phyloP scores from a whole-genome alignment of 2,797 vertebrate species.

The Gila robusta region DNA sequence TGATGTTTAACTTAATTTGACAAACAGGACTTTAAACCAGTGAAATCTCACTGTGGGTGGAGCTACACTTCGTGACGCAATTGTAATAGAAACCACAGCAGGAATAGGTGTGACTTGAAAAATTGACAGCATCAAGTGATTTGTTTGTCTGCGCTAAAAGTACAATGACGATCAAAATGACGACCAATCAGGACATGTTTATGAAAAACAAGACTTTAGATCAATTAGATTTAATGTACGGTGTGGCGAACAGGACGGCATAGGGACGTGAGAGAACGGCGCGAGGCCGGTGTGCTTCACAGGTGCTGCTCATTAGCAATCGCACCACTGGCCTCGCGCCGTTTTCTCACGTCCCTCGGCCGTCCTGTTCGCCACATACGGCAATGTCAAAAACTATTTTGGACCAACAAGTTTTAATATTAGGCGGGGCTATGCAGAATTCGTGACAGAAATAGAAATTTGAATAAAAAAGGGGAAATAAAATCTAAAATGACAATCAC shows the following conservation, averaged over 20 bases:
- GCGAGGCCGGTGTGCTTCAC: too few species aligned
- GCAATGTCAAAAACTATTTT: not conserved
- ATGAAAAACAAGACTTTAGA: not conserved
- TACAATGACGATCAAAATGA: not conserved
- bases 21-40: not conserved
- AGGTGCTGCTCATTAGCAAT: too few species aligned
- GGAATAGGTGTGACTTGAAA: not conserved
- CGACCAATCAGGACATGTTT: not conserved
- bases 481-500: not conserved
- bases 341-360: too few species aligned
- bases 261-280: too few species aligned
- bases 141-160: not conserved
- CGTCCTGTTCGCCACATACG: too few species aligned
- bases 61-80: not conserved
- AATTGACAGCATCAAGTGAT: not conserved
- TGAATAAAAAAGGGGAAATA: not conserved
- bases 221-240: not conserved
- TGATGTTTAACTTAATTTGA: too few species aligned
- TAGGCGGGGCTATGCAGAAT: not conserved
- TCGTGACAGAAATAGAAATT: not conserved
- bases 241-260: too few species aligned
- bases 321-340: too few species aligned
- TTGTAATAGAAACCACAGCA: not conserved
- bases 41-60: not conserved
- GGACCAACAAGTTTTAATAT: not conserved